Evolutionary conservation across 2,888 invertebrate genomes (phyloP).

Genomic region (Drosophila mimetica): DNA sequence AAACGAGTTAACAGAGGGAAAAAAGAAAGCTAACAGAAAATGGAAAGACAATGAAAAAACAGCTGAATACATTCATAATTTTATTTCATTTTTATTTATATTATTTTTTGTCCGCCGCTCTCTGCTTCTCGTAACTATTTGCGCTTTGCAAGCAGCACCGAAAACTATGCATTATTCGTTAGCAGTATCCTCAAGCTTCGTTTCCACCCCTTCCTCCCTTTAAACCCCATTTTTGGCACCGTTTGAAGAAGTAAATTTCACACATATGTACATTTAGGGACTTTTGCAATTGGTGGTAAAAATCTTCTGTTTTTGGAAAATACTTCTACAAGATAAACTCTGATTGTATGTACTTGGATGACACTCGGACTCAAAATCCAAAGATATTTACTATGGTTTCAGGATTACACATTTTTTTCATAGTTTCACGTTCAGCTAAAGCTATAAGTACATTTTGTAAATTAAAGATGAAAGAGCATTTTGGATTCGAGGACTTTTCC

Average conservation of each 20-base stretch:
- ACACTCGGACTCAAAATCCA: too few species aligned
- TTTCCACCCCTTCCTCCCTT: neutral
- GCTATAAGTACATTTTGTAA: too few species aligned
- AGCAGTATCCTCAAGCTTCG: slow-evolving; percentile 37
- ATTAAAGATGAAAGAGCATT: neutral
- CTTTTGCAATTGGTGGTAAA: neutral
- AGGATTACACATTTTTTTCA: too few species aligned
- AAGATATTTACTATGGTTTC: too few species aligned
- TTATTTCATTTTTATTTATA: slow-evolving; percentile 42
- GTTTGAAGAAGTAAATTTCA: slow-evolving; percentile 44
- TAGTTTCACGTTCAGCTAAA: too few species aligned
- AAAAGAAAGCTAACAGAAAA: slow-evolving; percentile 24
- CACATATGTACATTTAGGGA: neutral
- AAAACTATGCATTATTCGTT: slow-evolving; percentile 61
- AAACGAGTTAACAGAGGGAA: slow-evolving; percentile 29
- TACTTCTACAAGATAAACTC: too few species aligned
- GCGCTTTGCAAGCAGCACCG: slow-evolving; percentile 17
- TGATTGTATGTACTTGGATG: too few species aligned
- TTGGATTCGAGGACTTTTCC: neutral
- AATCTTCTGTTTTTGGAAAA: too few species aligned
- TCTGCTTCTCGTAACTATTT: slow-evolving; percentile 26
- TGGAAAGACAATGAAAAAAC: slow-evolving; percentile 34
- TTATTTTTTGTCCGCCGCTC: slow-evolving; percentile 11
- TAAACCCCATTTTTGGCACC: slow-evolving; percentile 5
- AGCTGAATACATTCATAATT: slow-evolving; percentile 64